Evolutionary conservation across 2,113 vertebrate genomes (phyloP).

Genomic region (Setophaga kirtlandii): DNA sequence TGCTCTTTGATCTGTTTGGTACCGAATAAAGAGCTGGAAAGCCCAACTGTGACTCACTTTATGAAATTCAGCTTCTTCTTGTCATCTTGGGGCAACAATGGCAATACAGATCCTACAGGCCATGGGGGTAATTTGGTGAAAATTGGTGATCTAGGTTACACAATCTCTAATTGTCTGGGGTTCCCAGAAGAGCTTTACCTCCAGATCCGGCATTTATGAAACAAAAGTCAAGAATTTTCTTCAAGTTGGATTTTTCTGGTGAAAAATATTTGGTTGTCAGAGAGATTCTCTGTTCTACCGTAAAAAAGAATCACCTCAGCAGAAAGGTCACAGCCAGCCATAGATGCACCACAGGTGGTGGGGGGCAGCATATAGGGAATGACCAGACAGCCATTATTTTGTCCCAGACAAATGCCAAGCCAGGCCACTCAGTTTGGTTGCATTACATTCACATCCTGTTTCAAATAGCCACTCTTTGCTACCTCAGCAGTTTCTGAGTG

Average conservation of each 20-base stretch:
- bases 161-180: not conserved
- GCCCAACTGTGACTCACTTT: not conserved
- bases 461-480: not conserved
- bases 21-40: not conserved
- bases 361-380: fast-evolving
- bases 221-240: not conserved
- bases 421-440: not conserved
- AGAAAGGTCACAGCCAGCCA: not conserved
- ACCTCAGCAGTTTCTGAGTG: not conserved
- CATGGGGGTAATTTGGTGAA: not conserved
- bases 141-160: not conserved
- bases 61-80: not conserved
- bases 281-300: not conserved
- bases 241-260: not conserved
- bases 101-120: not conserved
- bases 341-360: too few relatives aligned
- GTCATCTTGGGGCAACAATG: not conserved
- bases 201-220: not conserved
- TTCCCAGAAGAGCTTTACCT: not conserved
- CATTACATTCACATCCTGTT: not conserved
- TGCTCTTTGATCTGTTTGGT: not conserved
- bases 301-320: not conserved
- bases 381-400: not conserved
- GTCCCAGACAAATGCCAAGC: not conserved
- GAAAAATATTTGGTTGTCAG: not conserved